These are phyloP conservation scores for Coptotermes formosanus DNA, from an alignment of 1,140 invertebrate species.

Conservation along the genomic window DNA sequence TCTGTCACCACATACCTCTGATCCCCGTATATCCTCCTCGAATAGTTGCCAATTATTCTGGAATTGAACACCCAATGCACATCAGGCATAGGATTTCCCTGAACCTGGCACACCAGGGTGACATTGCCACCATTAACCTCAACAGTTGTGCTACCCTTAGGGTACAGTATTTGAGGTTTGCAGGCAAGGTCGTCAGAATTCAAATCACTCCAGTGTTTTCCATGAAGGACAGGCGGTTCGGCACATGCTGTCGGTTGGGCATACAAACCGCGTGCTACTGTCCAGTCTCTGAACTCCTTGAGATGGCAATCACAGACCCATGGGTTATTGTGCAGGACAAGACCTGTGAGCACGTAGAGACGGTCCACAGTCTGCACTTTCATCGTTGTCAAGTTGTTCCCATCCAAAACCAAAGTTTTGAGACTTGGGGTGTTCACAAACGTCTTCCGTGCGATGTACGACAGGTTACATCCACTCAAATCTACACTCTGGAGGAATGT, in stretches of 20 bases:
- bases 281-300: slow-evolving; percentile 74
- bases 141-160: slow-evolving; percentile 48
- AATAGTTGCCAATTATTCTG: slow-evolving; percentile 57
- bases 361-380: slow-evolving; percentile 58
- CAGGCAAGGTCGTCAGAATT: slow-evolving; percentile 79
- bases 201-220: slow-evolving; percentile 69
- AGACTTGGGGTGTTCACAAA: slow-evolving; percentile 70
- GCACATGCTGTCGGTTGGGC: slow-evolving; percentile 67
- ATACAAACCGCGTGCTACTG: slow-evolving; percentile 68
- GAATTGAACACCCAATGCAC: slow-evolving; percentile 73
- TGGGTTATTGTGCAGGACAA: slow-evolving; percentile 76
- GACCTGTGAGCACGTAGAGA: slow-evolving; percentile 64
- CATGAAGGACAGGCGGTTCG: slow-evolving; percentile 63
- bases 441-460: slow-evolving; percentile 64
- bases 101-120: slow-evolving; percentile 68
- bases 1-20: slow-evolving; percentile 41
- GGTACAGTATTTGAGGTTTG: slow-evolving; percentile 66
- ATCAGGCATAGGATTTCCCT: slow-evolving; percentile 72
- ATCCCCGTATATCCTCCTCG: slow-evolving; percentile 45
- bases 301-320: slow-evolving; percentile 88
- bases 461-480: slow-evolving; percentile 70
- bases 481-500: slow-evolving; percentile 71
- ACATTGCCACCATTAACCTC: slow-evolving; percentile 42
- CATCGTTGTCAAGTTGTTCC: slow-evolving; percentile 64
- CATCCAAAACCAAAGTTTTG: slow-evolving; percentile 63